Conservation (phyloP, 2,888 invertebrate species). For the Onthophagus sagittarius region DNA sequence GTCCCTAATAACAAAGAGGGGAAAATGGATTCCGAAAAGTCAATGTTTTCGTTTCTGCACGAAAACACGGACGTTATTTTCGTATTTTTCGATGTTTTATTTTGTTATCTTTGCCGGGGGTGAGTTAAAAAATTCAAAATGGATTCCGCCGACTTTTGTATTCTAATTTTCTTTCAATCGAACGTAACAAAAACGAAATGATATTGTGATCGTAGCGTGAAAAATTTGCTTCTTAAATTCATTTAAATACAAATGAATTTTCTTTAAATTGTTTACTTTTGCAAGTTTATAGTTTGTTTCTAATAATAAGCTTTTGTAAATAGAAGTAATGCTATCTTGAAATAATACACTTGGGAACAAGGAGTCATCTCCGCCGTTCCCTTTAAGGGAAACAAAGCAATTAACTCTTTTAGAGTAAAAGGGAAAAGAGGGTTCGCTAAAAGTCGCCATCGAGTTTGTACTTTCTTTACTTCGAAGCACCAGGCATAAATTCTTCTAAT, state of each 20-base stretch:
- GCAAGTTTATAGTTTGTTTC: background rate
- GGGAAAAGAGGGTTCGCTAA: slow-evolving; percentile 3
- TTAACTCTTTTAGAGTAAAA: slow-evolving; percentile 8
- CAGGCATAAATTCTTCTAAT: slow-evolving; percentile 6
- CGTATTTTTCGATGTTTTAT: slow-evolving; percentile 9
- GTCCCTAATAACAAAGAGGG: background rate
- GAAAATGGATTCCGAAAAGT: background rate
- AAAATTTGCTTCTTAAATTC: too few species aligned
- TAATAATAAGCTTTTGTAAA: background rate
- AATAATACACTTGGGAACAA: slow-evolving; percentile 7
- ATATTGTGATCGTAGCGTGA: too few species aligned
- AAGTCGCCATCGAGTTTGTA: slow-evolving; percentile 11
- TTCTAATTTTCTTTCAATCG: background rate
- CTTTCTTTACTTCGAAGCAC: slow-evolving; percentile 7
- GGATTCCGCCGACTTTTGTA: background rate
- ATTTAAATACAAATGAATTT: too few species aligned
- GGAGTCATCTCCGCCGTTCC: background rate
- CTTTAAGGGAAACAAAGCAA: slow-evolving; percentile 11
- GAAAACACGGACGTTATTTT: background rate
- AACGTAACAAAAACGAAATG: too few species aligned
- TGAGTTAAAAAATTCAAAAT: background rate
- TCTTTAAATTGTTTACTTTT: background rate
- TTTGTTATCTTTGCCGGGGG: slow-evolving; percentile 1
- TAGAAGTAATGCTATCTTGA: background rate
- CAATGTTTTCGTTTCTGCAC: slow-evolving; percentile 3